A percentile compares a stretch with the other conserved stretches of the same genome.
Conservation (phyloP, 2,113 vertebrate species). For the Ciconia boyciana region DNA sequence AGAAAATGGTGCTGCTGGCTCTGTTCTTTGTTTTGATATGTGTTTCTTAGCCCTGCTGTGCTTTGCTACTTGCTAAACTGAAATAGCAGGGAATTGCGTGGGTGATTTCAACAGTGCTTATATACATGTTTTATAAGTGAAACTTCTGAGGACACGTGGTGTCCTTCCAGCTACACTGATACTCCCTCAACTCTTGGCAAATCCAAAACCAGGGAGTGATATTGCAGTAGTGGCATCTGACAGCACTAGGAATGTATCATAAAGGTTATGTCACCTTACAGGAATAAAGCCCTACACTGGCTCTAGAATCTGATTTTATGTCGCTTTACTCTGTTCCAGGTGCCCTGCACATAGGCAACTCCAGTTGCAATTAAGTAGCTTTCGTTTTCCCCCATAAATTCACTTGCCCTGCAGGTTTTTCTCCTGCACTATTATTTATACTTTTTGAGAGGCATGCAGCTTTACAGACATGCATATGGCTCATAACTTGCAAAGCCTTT, state of each 20-base stretch:
- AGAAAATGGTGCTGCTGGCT: neutral
- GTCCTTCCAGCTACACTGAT: neutral
- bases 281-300: neutral
- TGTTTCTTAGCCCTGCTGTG: neutral
- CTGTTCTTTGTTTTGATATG: neutral
- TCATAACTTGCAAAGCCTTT: neutral
- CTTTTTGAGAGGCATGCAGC: neutral
- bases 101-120: neutral
- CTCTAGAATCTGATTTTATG: neutral
- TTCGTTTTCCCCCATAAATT: neutral
- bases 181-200: neutral
- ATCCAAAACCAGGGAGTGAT: neutral
- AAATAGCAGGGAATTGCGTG: neutral
- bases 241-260: neutral
- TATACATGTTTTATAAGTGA: neutral
- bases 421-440: neutral
- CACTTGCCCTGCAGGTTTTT: neutral
- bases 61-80: neutral
- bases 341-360: neutral
- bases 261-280: neutral
- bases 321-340: neutral
- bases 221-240: neutral
- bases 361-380: neutral
- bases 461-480: neutral
- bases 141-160: accelerated